phyloP scores from a whole-genome alignment of 2,113 vertebrate species.

The Arenaria interpres region DNA sequence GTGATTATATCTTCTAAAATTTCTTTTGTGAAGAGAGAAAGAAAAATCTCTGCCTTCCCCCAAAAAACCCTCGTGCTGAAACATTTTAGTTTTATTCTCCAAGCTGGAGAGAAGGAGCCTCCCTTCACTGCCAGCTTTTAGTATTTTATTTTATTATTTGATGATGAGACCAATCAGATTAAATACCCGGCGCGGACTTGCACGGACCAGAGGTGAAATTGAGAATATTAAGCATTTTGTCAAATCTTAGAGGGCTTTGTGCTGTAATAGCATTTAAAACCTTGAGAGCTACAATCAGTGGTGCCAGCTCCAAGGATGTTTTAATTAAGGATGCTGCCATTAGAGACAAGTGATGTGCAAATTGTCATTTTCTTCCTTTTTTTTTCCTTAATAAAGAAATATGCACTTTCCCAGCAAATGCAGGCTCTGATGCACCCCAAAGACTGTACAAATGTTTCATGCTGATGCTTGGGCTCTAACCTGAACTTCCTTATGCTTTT shows the following conservation, averaged over 20 bases:
- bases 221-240: neutral
- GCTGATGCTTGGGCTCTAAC: neutral
- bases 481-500: neutral
- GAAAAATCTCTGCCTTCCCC: neutral
- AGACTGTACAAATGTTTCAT: neutral
- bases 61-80: fast-evolving
- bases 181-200: neutral
- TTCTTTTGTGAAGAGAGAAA: neutral
- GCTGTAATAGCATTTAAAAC: neutral
- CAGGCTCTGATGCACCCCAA: neutral
- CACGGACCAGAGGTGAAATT: neutral
- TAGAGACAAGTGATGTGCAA: neutral
- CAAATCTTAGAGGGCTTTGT: neutral
- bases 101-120: neutral
- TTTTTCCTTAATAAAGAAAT: neutral
- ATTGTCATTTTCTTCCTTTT: neutral
- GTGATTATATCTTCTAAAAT: neutral
- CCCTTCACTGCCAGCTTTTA: neutral
- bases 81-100: neutral
- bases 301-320: neutral
- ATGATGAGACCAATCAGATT: neutral
- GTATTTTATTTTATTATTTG: neutral
- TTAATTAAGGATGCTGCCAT: neutral
- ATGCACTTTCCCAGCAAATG: neutral
- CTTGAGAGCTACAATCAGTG: neutral